Evolutionary conservation across 1,140 invertebrate species (phyloP).

Genomic region (Hylaeus volcanicus): DNA sequence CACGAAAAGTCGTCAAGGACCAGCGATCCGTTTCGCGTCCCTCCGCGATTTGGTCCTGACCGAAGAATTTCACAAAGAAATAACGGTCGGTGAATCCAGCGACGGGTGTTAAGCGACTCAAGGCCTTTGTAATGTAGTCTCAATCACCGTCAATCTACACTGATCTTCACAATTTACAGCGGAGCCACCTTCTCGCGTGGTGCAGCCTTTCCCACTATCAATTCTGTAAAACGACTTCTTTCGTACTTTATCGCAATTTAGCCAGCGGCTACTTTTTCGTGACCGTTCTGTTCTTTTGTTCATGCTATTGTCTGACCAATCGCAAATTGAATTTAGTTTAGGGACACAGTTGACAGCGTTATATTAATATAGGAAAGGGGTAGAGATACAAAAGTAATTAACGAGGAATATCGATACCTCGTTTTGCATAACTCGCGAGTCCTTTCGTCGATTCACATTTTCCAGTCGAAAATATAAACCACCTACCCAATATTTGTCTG

Average conservation of each 20-base stretch:
- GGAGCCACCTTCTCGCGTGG: constrained; percentile 50
- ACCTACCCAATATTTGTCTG: too few species aligned
- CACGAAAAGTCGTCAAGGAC: constrained; percentile 37
- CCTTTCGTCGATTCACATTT: too few species aligned
- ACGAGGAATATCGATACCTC: too few species aligned
- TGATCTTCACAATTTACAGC: constrained; percentile 61
- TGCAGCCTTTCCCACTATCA: constrained; percentile 27
- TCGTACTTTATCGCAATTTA: neutral
- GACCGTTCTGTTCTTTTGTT: neutral
- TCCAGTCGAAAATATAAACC: too few species aligned
- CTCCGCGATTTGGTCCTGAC: too few species aligned
- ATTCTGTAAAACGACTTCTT: constrained; percentile 19
- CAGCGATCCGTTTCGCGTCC: neutral
- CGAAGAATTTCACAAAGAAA: constrained; percentile 26
- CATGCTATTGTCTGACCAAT: too few species aligned
- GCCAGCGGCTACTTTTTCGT: too few species aligned
- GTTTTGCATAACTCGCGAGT: too few species aligned
- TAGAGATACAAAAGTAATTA: too few species aligned
- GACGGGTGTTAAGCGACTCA: constrained; percentile 60
- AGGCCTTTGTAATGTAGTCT: constrained; percentile 73
- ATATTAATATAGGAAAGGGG: too few species aligned
- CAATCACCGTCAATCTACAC: constrained; percentile 73
- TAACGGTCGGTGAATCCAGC: constrained; percentile 43
- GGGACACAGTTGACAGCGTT: too few species aligned
- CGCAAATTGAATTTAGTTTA: too few species aligned